Evolutionary conservation across 1,140 invertebrate species (phyloP), one percentile per base, ranked within the genome.

Genomic region (Drosophila pandora): DNA sequence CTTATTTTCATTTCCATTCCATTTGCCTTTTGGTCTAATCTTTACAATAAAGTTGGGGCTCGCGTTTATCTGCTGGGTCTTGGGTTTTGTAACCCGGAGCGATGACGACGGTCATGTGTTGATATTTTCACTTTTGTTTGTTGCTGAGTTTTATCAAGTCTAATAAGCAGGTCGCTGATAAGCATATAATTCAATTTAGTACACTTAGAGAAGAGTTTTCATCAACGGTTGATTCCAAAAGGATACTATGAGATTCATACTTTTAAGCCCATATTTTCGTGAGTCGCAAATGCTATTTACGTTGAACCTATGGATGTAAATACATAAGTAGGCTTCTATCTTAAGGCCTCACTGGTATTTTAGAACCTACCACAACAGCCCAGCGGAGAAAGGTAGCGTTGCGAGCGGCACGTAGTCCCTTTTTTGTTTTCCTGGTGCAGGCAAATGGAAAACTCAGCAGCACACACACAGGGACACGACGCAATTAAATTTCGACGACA

Each of bases 161-260:
- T 67, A 45, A 63, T 57, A 84, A 84, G 71, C 82, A 77, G 81
- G 82, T 84, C 81, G 68, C 73, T 74, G 81, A 85, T 84, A 84
- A 81, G 73, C 49, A 13, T 74, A 39, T 74, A 74, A 74, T 74
- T 74, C 37, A 74, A 74, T 74, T 74, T 34, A 58, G 7, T 52
- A 65, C 43, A 74, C 61, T 7, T 1, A 4, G 25, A 28, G 43
- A 52, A 47, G 3, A 37, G 32, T 28, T 28, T 28, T 28, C 25
- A 28, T 28, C 25, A 37, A 37, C 9, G 34, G 12, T 37, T 6
- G 9, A 37, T 37, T 37, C 8, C 34, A 8, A 2, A 9, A 10
- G 3, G 8, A 17, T 17, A 17, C 17, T 17, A 17, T 17, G 17
- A 17, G 17, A 17, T 17, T 17, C 12, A 8, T 37, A 37, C 8